Percentiles rank a stretch among this genome's conserved stretches.
Evolutionary conservation across 2,888 invertebrate genomes (phyloP).

Genomic region (Hirtodrosophila confusa): DNA sequence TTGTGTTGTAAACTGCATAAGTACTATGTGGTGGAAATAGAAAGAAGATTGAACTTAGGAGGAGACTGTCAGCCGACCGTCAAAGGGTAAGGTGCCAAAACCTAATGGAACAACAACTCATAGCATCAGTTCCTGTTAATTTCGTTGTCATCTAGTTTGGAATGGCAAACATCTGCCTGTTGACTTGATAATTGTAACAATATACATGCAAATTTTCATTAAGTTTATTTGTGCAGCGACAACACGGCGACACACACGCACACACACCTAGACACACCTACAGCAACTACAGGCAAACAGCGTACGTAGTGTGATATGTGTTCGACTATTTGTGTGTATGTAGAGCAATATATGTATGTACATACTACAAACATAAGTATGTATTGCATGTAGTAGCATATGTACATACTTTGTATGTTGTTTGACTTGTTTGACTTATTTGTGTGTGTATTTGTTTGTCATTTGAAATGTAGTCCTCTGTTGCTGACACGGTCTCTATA

Average conservation of each 20-base stretch:
- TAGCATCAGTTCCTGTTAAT: neutral
- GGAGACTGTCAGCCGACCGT: slow-evolving; percentile 8
- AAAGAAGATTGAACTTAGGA: slow-evolving; percentile 11
- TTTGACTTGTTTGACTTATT: slow-evolving; percentile 44
- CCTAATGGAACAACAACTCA: slow-evolving; percentile 4
- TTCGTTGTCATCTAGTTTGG: neutral
- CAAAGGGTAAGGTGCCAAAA: slow-evolving; percentile 20
- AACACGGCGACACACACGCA: slow-evolving; percentile 29
- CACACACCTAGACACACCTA: slow-evolving; percentile 7
- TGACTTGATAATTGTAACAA: slow-evolving; percentile 70
- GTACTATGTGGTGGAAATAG: neutral
- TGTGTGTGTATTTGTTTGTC: slow-evolving; percentile 48
- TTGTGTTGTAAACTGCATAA: slow-evolving; percentile 18
- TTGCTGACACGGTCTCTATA: slow-evolving; percentile 46
- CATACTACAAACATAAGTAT: neutral
- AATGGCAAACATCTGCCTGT: slow-evolving; percentile 18
- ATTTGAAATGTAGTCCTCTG: slow-evolving; percentile 69
- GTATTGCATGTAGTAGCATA: neutral
- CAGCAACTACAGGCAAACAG: slow-evolving; percentile 23
- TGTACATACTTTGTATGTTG: slow-evolving; percentile 34
- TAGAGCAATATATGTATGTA: neutral
- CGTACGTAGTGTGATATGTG: neutral
- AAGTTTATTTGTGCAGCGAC: slow-evolving; percentile 55
- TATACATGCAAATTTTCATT: slow-evolving; percentile 63
- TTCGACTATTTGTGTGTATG: no score